Conservation (phyloP, 2,797 vertebrate genomes). For the Cossypha polioptera region DNA sequence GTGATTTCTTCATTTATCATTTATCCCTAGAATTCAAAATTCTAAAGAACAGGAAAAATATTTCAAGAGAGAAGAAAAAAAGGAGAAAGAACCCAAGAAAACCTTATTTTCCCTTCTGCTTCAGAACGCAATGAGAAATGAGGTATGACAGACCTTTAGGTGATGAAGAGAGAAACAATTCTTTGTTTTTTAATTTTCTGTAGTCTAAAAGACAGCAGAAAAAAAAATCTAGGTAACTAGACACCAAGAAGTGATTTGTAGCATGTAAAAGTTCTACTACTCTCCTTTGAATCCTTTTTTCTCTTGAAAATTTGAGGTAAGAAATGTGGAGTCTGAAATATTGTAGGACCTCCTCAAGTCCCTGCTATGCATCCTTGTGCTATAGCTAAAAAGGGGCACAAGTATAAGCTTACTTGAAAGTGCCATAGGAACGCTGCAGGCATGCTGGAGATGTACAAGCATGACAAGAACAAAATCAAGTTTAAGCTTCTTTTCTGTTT, state of each 20-base stretch:
- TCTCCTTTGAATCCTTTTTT: neutral
- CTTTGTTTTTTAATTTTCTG: neutral
- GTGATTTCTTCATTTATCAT: slow-evolving; percentile 5
- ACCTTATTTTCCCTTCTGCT: neutral
- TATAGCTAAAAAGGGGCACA: neutral
- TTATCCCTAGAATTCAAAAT: neutral
- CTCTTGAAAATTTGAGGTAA: neutral
- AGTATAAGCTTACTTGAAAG: neutral
- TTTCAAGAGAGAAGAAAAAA: neutral
- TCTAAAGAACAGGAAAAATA: neutral
- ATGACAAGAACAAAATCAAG: neutral
- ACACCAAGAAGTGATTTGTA: neutral
- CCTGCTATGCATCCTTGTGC: neutral
- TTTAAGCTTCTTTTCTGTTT: neutral
- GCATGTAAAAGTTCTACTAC: neutral
- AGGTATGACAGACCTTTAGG: neutral
- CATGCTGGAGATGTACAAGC: neutral
- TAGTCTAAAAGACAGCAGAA: neutral
- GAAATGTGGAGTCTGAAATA: neutral
- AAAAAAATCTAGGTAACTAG: neutral
- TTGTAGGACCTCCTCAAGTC: neutral
- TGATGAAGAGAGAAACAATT: neutral
- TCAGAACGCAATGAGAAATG: neutral
- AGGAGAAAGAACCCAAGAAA: neutral
- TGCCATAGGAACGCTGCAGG: neutral